These are phyloP conservation scores for Monopterus albus DNA, from an alignment of 2,113 vertebrate genomes.

Conservation along the genomic window DNA sequence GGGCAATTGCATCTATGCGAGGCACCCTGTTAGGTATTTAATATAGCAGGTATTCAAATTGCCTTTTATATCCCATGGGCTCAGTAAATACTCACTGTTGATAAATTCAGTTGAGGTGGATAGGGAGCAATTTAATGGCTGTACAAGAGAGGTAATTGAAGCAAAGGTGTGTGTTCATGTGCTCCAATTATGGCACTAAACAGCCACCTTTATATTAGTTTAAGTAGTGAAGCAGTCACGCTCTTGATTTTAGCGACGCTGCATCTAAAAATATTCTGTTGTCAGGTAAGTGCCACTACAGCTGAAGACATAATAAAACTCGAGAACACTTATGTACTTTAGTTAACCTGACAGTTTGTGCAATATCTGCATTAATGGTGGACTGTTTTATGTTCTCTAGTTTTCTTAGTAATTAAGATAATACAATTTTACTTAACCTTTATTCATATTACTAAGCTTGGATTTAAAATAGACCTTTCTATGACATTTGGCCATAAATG, in stretches of 20 bases:
- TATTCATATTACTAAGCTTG: not conserved
- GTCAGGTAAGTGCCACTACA: constrained; percentile 23
- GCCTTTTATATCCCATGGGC: constrained; percentile 50
- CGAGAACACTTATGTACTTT: constrained; percentile 6
- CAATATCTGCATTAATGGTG: not conserved
- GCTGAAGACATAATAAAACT: constrained; percentile 47
- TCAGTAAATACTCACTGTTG: constrained; percentile 58
- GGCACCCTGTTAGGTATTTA: constrained; percentile 41
- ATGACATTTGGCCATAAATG: not conserved
- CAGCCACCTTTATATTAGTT: constrained; percentile 61
- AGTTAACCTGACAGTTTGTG: constrained; percentile 2
- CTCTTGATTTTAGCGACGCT: constrained; percentile 55
- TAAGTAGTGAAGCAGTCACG: constrained; percentile 56
- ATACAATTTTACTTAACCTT: not conserved
- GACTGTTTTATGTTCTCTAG: not conserved
- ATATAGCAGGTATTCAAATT: constrained; percentile 49
- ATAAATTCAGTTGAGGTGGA: constrained; percentile 58
- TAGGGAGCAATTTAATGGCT: constrained; percentile 53
- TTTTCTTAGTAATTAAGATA: not conserved
- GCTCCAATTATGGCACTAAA: constrained; percentile 69
- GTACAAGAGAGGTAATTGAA: constrained; percentile 61
- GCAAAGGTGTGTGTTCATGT: constrained; percentile 61
- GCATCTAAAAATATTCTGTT: constrained; percentile 52
- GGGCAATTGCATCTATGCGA: constrained; percentile 16
- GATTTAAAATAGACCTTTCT: not conserved